A percentile compares a stretch with the other conserved stretches of the same genome.
Evolutionary conservation across 1,140 invertebrate species (phyloP).

Genomic region (Ditylenchus dipsaci): DNA sequence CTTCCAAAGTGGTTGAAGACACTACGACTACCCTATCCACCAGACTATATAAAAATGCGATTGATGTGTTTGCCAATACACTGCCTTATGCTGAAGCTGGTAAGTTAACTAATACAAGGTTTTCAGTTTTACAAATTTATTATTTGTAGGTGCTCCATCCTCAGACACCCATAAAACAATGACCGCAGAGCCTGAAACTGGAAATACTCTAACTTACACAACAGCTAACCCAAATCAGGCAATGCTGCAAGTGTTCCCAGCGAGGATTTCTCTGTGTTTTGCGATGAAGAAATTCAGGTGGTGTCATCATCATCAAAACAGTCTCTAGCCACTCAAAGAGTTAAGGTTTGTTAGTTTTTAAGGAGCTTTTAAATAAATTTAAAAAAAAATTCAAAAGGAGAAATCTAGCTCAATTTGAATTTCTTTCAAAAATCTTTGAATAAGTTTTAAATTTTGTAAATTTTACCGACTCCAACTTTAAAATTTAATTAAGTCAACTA

Average conservation of each 20-base stretch:
- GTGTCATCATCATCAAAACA: too few species aligned
- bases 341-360: too few species aligned
- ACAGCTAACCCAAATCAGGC: too few species aligned
- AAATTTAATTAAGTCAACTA: too few species aligned
- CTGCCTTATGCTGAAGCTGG: background rate
- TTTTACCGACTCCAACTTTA: too few species aligned
- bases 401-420: too few species aligned
- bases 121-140: background rate
- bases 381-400: too few species aligned
- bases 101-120: background rate
- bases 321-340: too few species aligned
- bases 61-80: slow-evolving; percentile 5
- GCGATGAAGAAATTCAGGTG: background rate
- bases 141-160: background rate
- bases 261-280: slow-evolving; percentile 10
- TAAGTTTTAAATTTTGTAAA: too few species aligned
- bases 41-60: background rate
- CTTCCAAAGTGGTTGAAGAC: background rate
- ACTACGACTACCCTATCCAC: background rate
- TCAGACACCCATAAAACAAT: background rate
- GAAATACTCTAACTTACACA: too few species aligned
- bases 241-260: background rate
- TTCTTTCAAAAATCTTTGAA: too few species aligned
- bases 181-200: background rate
- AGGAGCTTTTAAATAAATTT: too few species aligned